These are phyloP conservation scores for Oreamnos americanus DNA, from an alignment of 2,113 vertebrate species.

Conservation along the genomic window DNA sequence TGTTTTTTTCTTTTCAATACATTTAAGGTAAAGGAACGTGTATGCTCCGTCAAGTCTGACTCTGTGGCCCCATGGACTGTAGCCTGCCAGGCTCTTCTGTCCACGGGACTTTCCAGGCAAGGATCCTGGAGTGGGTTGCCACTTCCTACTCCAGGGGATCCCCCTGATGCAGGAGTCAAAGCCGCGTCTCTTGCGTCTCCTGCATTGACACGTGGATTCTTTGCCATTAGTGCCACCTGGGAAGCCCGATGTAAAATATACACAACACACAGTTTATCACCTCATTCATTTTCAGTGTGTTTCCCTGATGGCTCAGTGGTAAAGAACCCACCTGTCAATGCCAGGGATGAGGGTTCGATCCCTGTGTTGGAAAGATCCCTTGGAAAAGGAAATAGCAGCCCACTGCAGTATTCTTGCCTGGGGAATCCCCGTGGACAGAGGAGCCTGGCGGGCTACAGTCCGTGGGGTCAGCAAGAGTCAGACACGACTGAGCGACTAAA, in stretches of 20 bases:
- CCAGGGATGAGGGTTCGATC: neutral
- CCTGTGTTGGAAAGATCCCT: neutral
- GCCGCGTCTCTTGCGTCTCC: neutral
- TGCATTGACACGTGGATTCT: neutral
- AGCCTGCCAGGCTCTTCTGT: neutral
- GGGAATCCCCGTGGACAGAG: neutral
- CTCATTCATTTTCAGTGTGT: neutral
- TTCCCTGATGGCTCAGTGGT: neutral
- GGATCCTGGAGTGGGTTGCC: neutral
- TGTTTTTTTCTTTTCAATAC: neutral
- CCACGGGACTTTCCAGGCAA: neutral
- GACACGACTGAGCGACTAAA: neutral
- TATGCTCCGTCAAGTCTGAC: neutral
- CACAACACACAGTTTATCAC: fast-evolving
- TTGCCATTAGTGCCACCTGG: neutral
- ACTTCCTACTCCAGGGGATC: neutral
- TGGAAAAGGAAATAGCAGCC: neutral
- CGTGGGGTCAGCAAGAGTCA: neutral
- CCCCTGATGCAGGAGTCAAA: neutral
- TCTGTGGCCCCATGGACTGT: neutral
- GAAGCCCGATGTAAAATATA: neutral
- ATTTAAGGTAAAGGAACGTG: neutral
- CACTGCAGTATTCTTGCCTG: neutral
- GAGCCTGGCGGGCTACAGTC: neutral
- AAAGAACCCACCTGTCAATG: neutral